Evolutionary conservation across 2,797 vertebrate species (phyloP).

Genomic region (Rhadinocentrus ornatus): DNA sequence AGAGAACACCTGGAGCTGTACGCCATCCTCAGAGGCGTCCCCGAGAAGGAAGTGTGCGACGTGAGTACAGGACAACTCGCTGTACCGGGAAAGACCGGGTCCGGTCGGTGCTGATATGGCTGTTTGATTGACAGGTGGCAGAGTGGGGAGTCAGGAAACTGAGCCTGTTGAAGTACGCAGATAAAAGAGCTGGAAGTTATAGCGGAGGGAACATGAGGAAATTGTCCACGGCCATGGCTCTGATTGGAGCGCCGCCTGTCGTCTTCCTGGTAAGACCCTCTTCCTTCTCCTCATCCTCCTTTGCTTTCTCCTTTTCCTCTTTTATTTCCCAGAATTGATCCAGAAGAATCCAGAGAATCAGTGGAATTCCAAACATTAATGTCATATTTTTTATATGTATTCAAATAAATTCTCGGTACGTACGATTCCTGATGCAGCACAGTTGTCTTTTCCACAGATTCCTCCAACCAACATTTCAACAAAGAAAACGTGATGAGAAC

Average conservation of each 20-base stretch:
- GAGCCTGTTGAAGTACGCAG: conserved; percentile 91
- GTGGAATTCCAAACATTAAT: too few species aligned
- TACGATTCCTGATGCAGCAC: too few species aligned
- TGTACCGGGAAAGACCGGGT: not conserved
- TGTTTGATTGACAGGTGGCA: conserved; percentile 64
- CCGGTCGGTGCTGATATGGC: not conserved
- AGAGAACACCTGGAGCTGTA: conserved; percentile 97
- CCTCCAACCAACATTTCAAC: too few species aligned
- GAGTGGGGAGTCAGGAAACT: conserved; percentile 95
- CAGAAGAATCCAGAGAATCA: too few species aligned
- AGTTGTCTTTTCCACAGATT: too few species aligned
- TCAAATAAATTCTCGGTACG: too few species aligned
- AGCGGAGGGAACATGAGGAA: conserved; percentile 97
- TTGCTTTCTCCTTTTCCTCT: not conserved
- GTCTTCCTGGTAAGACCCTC: conserved; percentile 90
- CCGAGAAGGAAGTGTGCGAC: conserved; percentile 93
- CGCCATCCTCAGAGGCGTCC: conserved; percentile 92
- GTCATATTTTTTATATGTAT: too few species aligned
- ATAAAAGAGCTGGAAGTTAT: conserved; percentile 93
- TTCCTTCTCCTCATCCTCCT: too few species aligned
- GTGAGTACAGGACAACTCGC: conserved; percentile 70
- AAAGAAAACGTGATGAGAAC: too few species aligned
- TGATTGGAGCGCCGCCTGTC: conserved; percentile 94
- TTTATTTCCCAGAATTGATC: not conserved
- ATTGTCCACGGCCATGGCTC: conserved; percentile 94